Conservation (phyloP, 2,113 vertebrate genomes). For the Australoheros scitulus region DNA sequence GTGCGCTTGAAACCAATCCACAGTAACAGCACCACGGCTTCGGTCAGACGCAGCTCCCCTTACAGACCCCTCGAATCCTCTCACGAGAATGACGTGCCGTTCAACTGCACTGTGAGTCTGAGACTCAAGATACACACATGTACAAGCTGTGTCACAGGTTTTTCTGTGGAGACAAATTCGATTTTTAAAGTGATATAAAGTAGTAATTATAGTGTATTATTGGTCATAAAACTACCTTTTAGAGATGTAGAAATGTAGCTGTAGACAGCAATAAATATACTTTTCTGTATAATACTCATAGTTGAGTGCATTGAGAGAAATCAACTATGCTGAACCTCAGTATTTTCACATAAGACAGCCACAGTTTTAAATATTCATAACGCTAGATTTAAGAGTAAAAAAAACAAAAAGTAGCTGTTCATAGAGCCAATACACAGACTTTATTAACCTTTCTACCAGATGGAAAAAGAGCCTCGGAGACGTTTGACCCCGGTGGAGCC, state of each 20-base stretch:
- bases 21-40: constrained; percentile 58
- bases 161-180: not conserved
- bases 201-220: not conserved
- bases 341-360: not conserved
- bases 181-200: not conserved
- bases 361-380: too few relatives aligned
- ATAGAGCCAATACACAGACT: not conserved
- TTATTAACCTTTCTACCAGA: constrained; percentile 74
- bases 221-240: not conserved
- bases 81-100: constrained; percentile 64
- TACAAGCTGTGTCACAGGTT: not conserved
- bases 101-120: constrained; percentile 74
- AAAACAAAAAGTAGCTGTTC: not conserved
- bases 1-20: constrained; percentile 82
- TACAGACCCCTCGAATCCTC: constrained; percentile 57
- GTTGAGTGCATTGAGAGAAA: not conserved
- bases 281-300: not conserved
- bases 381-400: too few relatives aligned
- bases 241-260: not conserved
- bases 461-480: constrained; percentile 73
- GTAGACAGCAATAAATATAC: not conserved
- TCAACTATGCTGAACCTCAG: not conserved
- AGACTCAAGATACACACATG: not conserved
- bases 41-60: constrained; percentile 69
- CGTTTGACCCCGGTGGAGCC: constrained; percentile 61